These are phyloP conservation scores for Bombus sylvicola DNA, from an alignment of 1,140 invertebrate species.

Conservation along the genomic window DNA sequence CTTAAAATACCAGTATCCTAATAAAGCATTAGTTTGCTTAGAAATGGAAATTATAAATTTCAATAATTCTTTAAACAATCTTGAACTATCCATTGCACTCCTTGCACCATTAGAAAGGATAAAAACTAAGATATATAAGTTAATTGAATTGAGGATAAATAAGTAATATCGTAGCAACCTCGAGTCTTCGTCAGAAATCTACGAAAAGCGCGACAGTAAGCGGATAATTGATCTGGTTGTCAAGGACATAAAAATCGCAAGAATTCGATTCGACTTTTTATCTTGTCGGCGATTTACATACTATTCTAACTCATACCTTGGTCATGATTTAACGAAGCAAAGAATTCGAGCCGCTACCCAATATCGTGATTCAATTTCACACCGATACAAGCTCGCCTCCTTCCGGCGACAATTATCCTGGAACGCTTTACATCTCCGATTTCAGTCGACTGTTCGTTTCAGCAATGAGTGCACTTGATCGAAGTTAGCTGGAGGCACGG, in stretches of 20 bases:
- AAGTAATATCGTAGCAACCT: no score
- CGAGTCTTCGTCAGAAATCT: no score
- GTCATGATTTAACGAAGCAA: slow-evolving; percentile 20
- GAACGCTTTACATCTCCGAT: slow-evolving; percentile 34
- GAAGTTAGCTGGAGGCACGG: slow-evolving; percentile 23
- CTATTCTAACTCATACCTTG: slow-evolving; percentile 1
- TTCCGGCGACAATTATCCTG: slow-evolving; percentile 40
- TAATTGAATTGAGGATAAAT: no score
- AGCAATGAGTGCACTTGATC: slow-evolving; percentile 32
- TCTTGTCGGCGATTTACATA: neutral
- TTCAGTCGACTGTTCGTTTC: slow-evolving; percentile 33
- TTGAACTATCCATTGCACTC: no score
- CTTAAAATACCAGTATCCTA: no score
- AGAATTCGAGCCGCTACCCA: neutral
- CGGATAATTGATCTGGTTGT: no score
- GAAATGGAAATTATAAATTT: neutral
- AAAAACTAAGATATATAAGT: no score
- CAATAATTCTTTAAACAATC: no score
- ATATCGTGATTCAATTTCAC: slow-evolving; percentile 18
- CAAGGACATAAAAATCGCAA: no score
- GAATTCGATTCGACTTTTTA: neutral
- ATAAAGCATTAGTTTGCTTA: neutral
- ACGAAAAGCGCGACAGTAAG: no score
- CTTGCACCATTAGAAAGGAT: no score
- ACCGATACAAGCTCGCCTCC: neutral